Evolutionary conservation across 2,888 invertebrate genomes (phyloP), one percentile per base, ranked within the genome.

Genomic region (Rhabditoides inermis): DNA sequence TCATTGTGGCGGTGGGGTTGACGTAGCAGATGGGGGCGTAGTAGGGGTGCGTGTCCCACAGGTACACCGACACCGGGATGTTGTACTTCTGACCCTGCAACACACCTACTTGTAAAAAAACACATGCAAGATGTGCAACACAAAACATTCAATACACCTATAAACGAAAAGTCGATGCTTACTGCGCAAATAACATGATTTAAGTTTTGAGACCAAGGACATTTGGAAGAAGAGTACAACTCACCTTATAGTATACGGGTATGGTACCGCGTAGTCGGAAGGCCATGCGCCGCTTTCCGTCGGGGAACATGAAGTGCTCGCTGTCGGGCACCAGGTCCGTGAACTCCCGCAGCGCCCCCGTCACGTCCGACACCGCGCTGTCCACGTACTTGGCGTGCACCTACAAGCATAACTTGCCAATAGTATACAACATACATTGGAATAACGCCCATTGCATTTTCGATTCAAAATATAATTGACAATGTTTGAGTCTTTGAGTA

Each of bases 1-100:
- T 85, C 75, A 98, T 98, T 64, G 88, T 88, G 30, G 85, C 76
- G 4, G 98, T 98, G 10, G 98, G 98, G 78, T 85, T 88, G 0
- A 98, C 94, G 71, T 77, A 83, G 42, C 82, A 82, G 80, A 95
- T 85, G 0, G 98, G 98, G 32, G 94, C 90, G 80, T 90, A 88
- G 77, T 87, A 85, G 0, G 98, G 98, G 82, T 98, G 91, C 3
- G 91, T 92, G 76, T 95, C 91, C 85, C 90, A 86, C 46, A 98
- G 77, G 89, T 90, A 95, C 72, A 98, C 86, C 76, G 88, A 87
- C 37, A 99, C 85, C 15, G 98, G 98, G 78, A 98, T 98, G 80
- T 95, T 90, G 80, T 98, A 99, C 42, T 82, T 84, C 54, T 83
- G 82, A 55, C 85, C 86, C 86, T 72, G 41, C 70, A 71, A 58